These are phyloP conservation scores for Drosophila busckii DNA, from an alignment of 1,140 invertebrate species.

Conservation along the genomic window DNA sequence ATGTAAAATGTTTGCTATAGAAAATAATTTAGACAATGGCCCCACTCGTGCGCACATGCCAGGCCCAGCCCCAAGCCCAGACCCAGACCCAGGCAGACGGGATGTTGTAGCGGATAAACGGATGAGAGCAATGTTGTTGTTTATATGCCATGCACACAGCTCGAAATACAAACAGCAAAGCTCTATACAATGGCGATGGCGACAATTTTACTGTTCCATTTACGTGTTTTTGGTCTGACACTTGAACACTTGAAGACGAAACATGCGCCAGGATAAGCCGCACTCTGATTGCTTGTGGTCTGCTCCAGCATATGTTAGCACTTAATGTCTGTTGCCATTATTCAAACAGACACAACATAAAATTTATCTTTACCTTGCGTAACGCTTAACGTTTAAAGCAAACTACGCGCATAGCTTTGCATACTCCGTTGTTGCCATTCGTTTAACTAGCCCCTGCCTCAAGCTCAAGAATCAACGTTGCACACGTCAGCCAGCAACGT, in stretches of 20 bases:
- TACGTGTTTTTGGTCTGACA: conserved; percentile 33
- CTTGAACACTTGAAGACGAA: not conserved
- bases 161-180: conserved; percentile 3
- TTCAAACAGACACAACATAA: too few relatives aligned
- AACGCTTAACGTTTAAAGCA: too few relatives aligned
- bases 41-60: conserved; percentile 71
- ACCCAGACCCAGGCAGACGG: not conserved
- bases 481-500: not conserved
- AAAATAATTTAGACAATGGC: conserved; percentile 73
- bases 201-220: conserved; percentile 70
- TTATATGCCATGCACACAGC: conserved; percentile 16
- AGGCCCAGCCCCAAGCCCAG: conserved; percentile 35
- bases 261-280: conserved; percentile 1
- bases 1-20: conserved; percentile 53
- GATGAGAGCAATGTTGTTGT: conserved; percentile 23
- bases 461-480: not conserved
- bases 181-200: conserved; percentile 33
- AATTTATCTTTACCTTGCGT: too few relatives aligned
- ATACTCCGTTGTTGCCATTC: not conserved
- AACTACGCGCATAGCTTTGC: too few relatives aligned
- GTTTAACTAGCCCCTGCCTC: conserved; percentile 10
- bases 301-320: conserved; percentile 44
- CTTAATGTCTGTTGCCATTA: too few relatives aligned
- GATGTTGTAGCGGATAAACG: conserved; percentile 10
- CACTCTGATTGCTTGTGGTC: not conserved